phyloP scores from a whole-genome alignment of 2,113 vertebrate genomes.

The human (Homo sapiens) region GRCh38 chr6:46799001-46799500 shows the following conservation, averaged over 20 bases:
- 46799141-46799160: constrained; percentile 93
- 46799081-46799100: constrained; percentile 63
- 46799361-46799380: not conserved
- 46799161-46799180: constrained; percentile 91
- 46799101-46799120: constrained; percentile 84
- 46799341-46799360: not conserved
- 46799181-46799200: constrained; percentile 82
- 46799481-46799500: not conserved
- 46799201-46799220: not conserved
- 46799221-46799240: not conserved
- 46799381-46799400: not conserved
- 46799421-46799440: not conserved
- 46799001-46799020: not conserved
- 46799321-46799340: not conserved
- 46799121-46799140: constrained; percentile 83
- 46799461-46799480: not conserved
- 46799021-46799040: not conserved
- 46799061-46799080: not conserved
- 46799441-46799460: not conserved
- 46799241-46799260: not conserved
- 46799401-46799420: not conserved
- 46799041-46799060: not conserved
- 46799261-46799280: not conserved
- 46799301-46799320: not conserved
- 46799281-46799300: not conserved